Base-by-base conservation (phyloP, 2,888 invertebrate genomes). In the Rugalucina vietnamica region DNA sequence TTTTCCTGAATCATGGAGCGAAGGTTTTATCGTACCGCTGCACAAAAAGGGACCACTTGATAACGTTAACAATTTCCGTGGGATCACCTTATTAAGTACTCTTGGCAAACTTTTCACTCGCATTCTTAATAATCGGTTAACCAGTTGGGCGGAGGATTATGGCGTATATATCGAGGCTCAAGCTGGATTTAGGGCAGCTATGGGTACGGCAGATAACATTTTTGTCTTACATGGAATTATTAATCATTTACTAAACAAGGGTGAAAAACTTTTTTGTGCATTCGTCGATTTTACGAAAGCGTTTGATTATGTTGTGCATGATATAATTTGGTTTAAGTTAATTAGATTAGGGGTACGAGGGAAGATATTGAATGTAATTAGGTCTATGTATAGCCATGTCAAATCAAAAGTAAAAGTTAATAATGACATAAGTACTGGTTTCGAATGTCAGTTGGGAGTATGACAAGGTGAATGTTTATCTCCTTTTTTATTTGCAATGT, bases 261-360 rank as follows among this genome's bases (percentile, higher is more conserved):
- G 14, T 2, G 24, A 36, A 34, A 34, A 72, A 27, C 14, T 72
- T 8, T 72, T 37, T 27, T 43, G 72, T 72, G 72, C 39, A 32
- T 72, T 72, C 39, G 72, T 72, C 1, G 72, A 27, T 72, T 72
- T 34, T 72, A 72, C 37, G 34, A 72, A 72, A 27, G 72, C 72
- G 2, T 72, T 72, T 72, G 36, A 72, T 72, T 72, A 72, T 72
- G 36, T 72, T 36, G 72, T 72, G 2, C 2, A 37, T n/a, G 72
- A 72, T n/a, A 72, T 37, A 10, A 24, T 72, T n/a, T n/a, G n/a
- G n/a, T n/a, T n/a, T n/a, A n/a, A n/a, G n/a, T n/a, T n/a, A n/a
- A 4, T 32, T 70, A 32, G 36, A 39, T 4, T 72, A 72, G 72
- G 72, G 8, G 24, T 72, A 39, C 21, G 39, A 37, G 60, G 60